Evolutionary conservation across 2,113 vertebrate genomes (phyloP).

Genomic region (Phainopepla nitens): DNA sequence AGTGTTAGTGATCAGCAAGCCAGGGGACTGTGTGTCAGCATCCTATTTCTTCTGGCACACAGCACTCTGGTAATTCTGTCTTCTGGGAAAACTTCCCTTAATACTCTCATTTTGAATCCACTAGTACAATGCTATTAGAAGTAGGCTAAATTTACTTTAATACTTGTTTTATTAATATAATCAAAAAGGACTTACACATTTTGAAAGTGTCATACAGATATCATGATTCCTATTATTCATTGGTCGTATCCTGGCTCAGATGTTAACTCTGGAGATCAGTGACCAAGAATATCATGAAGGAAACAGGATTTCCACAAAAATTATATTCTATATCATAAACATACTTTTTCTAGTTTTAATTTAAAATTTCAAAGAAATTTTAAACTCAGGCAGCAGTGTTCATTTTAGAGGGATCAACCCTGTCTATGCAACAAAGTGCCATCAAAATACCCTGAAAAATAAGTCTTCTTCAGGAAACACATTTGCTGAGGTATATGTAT

Average conservation of each 20-base stretch:
- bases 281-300: background rate
- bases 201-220: background rate
- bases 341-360: background rate
- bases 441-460: background rate
- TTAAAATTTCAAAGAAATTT: background rate
- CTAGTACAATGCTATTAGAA: background rate
- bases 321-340: background rate
- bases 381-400: background rate
- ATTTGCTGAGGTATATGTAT: fast-evolving
- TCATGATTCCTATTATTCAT: background rate
- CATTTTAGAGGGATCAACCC: background rate
- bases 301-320: background rate
- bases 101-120: background rate
- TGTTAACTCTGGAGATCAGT: background rate
- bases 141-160: background rate
- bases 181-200: background rate
- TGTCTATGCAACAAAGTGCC: background rate
- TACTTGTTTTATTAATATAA: background rate
- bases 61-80: background rate
- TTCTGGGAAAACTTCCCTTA: background rate
- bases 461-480: background rate
- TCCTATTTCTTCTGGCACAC: background rate
- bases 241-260: background rate
- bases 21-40: background rate
- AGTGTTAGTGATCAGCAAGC: background rate